A percentile compares a stretch with the other conserved stretches of the same genome.
phyloP scores from a whole-genome alignment of 2,113 vertebrate species.

The Ceyx margarethae region DNA sequence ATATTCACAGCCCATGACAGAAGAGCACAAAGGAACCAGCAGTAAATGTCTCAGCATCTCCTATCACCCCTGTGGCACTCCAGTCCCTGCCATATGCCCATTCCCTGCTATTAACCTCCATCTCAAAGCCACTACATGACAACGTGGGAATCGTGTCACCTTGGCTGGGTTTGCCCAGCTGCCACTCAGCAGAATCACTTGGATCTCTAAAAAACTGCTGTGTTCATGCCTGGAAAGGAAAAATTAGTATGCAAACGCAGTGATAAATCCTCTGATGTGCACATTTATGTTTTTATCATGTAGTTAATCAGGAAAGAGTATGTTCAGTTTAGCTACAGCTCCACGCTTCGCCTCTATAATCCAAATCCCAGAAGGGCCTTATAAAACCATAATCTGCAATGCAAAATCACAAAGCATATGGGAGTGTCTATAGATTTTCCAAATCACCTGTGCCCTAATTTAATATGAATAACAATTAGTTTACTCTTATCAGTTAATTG shows the following conservation, averaged over 20 bases:
- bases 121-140: background rate
- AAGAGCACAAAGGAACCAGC: background rate
- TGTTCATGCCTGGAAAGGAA: background rate
- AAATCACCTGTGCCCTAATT: slow-evolving; percentile 78
- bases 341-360: slow-evolving; percentile 39
- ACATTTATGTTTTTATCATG: slow-evolving; percentile 69
- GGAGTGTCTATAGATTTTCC: slow-evolving; percentile 73
- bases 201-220: background rate
- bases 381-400: slow-evolving; percentile 70
- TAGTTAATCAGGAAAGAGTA: slow-evolving; percentile 57
- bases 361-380: slow-evolving; percentile 59
- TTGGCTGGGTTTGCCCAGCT: background rate
- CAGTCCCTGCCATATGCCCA: background rate
- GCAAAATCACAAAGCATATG: slow-evolving; percentile 66
- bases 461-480: slow-evolving; percentile 78
- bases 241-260: slow-evolving; percentile 42
- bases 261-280: slow-evolving; percentile 60
- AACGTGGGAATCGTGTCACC: background rate
- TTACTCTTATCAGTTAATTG: slow-evolving; percentile 75
- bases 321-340: slow-evolving; percentile 50
- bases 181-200: background rate
- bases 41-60: background rate
- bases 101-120: background rate
- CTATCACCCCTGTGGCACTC: background rate
- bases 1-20: background rate